phyloP scores from a whole-genome alignment of 1,140 invertebrate genomes.

The Carposina sasakii region DNA sequence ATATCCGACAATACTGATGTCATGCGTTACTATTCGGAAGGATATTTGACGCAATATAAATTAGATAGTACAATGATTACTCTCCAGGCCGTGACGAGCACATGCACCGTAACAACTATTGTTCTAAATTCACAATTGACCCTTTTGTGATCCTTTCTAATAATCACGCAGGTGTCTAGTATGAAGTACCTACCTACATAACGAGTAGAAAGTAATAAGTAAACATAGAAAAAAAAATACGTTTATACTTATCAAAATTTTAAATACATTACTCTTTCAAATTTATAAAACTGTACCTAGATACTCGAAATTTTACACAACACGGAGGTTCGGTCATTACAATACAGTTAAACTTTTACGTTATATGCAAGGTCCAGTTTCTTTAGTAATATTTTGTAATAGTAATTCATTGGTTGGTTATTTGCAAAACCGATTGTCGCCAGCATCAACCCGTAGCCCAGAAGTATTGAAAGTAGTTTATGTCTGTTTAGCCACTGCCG shows the following conservation, averaged over 20 bases:
- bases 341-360: too few relatives aligned
- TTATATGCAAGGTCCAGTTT: conserved; percentile 54
- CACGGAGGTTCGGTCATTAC: too few relatives aligned
- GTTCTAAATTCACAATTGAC: conserved; percentile 48
- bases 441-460: conserved; percentile 65
- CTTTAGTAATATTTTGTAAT: conserved; percentile 62
- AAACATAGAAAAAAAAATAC: too few relatives aligned
- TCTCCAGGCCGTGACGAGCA: conserved; percentile 52
- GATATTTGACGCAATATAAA: conserved; percentile 46
- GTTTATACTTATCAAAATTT: too few relatives aligned
- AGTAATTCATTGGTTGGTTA: conserved; percentile 64
- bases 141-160: conserved; percentile 14
- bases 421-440: conserved; percentile 66
- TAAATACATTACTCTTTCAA: too few relatives aligned
- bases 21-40: conserved; percentile 24
- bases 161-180: too few relatives aligned
- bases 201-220: too few relatives aligned
- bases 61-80: conserved; percentile 55
- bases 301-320: too few relatives aligned
- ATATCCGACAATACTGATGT: conserved; percentile 34
- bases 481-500: conserved; percentile 59
- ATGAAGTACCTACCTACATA: too few relatives aligned
- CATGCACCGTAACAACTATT: conserved; percentile 49
- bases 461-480: conserved; percentile 62
- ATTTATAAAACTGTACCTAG: too few relatives aligned